Evolutionary conservation across 1,140 invertebrate species (phyloP).

Genomic region (silkworm (Bombyx mori)): ASM3026992v2 NC_085110.1:4831501-4832000

Average conservation of each 20-base stretch:
- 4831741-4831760: conserved; percentile 97
- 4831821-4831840: conserved; percentile 76
- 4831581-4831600: neutral
- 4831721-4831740: conserved; percentile 89
- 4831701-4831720: conserved; percentile 85
- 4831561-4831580: conserved; percentile 31
- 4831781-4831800: conserved; percentile 90
- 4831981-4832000: conserved; percentile 95
- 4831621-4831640: conserved; percentile 10
- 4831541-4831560: conserved; percentile 52
- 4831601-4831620: conserved; percentile 5
- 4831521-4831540: conserved; percentile 73
- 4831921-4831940: conserved; percentile 7
- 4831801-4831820: conserved; percentile 85
- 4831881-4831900: too few relatives aligned
- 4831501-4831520: conserved; percentile 80
- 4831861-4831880: conserved; percentile 84
- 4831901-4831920: too few relatives aligned
- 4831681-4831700: conserved; percentile 59
- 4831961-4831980: conserved; percentile 92
- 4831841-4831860: conserved; percentile 94
- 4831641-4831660: conserved; percentile 37
- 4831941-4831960: conserved; percentile 82
- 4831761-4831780: conserved; percentile 91
- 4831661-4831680: conserved; percentile 56